Percentiles rank a stretch among this genome's conserved stretches.
Conservation (phyloP, 2,888 invertebrate species). For the Drosophila tanythrix region DNA sequence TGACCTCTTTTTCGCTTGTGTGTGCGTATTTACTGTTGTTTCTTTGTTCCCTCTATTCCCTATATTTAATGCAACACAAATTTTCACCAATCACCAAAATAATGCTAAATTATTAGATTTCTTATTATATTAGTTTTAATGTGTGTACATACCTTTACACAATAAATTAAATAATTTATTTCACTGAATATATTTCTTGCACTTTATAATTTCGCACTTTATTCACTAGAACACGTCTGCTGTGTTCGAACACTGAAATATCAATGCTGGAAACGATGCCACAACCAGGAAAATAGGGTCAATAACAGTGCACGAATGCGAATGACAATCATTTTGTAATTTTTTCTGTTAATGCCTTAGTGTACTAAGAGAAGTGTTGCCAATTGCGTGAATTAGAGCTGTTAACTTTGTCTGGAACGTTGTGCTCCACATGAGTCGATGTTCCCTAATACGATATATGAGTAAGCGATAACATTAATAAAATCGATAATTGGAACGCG, state of each 20-base stretch:
- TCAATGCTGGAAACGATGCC: conserved; percentile 10
- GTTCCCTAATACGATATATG: background rate
- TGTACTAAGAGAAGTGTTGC: background rate
- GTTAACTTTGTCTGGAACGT: background rate
- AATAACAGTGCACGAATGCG: background rate
- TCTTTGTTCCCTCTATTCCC: conserved; percentile 21
- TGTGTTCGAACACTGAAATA: conserved; percentile 35
- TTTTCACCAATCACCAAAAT: background rate
- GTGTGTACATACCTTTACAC: conserved; percentile 36
- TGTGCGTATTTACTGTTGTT: conserved; percentile 17
- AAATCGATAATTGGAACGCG: background rate
- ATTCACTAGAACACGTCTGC: conserved; percentile 18
- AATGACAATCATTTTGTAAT: background rate
- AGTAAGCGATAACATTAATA: background rate
- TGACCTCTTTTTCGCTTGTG: background rate
- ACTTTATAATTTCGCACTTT: conserved; percentile 3
- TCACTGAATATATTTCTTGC: conserved; percentile 9
- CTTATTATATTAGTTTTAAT: background rate
- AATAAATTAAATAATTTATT: background rate
- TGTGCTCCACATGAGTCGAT: background rate
- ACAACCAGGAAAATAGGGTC: background rate
- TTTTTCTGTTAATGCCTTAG: conserved; percentile 2
- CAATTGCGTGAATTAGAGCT: background rate
- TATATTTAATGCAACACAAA: background rate
- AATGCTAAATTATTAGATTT: background rate